phyloP scores from a whole-genome alignment of 2,797 vertebrate species.

The Manis pentadactyla region DNA sequence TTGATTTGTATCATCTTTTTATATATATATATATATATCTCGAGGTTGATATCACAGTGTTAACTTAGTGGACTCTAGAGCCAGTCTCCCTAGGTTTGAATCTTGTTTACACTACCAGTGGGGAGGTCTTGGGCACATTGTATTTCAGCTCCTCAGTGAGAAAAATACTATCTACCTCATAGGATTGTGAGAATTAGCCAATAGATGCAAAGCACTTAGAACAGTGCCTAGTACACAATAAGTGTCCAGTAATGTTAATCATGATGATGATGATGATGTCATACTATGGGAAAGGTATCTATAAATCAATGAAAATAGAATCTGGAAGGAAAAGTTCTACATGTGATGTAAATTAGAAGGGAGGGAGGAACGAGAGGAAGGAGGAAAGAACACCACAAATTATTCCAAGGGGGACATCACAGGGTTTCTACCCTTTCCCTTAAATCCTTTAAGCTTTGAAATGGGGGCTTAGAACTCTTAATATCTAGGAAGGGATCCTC shows the following conservation, averaged over 20 bases:
- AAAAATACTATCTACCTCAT: not conserved
- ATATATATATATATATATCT: not conserved
- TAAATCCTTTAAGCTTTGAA: slow-evolving; percentile 14
- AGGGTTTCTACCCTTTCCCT: not conserved
- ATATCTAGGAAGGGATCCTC: not conserved
- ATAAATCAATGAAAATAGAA: slow-evolving; percentile 15
- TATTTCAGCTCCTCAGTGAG: not conserved
- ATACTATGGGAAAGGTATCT: not conserved
- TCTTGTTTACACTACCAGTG: not conserved
- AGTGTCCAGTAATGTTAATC: not conserved
- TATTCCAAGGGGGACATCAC: not conserved
- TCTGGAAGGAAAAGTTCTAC: not conserved
- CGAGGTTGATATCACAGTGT: not conserved
- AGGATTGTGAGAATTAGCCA: not conserved
- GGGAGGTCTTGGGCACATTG: not conserved
- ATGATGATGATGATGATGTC: slow-evolving; percentile 21
- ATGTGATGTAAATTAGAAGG: not conserved
- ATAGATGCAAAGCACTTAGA: slow-evolving; percentile 21
- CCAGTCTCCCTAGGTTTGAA: not conserved
- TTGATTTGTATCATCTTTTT: not conserved
- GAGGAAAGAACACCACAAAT: not conserved
- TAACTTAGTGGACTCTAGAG: not conserved
- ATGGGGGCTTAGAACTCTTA: not conserved
- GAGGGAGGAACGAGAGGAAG: not conserved
- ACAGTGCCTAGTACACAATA: not conserved